Base-by-base conservation (phyloP, 2,797 vertebrate genomes). In the Danio choprae region DNA sequence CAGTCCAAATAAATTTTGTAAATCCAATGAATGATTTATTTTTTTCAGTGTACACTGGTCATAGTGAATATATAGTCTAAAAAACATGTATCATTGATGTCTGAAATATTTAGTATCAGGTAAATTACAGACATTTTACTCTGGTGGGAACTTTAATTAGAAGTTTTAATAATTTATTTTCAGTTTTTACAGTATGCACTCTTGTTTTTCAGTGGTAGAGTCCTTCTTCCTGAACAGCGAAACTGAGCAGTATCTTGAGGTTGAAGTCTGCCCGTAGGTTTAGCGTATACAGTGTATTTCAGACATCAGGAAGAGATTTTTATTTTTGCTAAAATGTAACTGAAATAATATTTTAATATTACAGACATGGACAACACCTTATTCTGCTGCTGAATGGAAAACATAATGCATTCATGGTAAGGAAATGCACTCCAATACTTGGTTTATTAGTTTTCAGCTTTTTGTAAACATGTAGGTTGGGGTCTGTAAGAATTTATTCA, bases 221-320 rank as follows among this genome's bases (percentile, higher is more conserved):
- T 92, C 94, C 3, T 99, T 99, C 90, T 99, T 98, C 87, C 92
- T 98, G 83, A 96, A 93, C 87, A 95, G 89, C 83, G 86, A 87
- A 51, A 95, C 89, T 56, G 92, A 95, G 80, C 95, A 95, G 55
- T 99, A 98, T 86, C 92, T 99, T 22, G 97, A 98, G 90, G 95
- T 98, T 74, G 97, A 99, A 90, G 88, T 98, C 81, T 97, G 97
- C 86, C 97, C 95, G 95, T 98, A 93, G 96, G 97, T 96, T 29
- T 15, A 36, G 20, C 22, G 20, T 56, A 13, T 41, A 13, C 48
- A 40, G 2, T 29, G 4, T 56, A 38, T 72, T 22, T 48, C 4
- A 43, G 18, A 1, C 20, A 58, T 16, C 22, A 44, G 0, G 10
- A 44, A 13, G 8, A n/a, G 68, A 29, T 69, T 15, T 43, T 51